Evolutionary conservation across 1,140 invertebrate genomes (phyloP).

Genomic region (Drosophila ohnishii): DNA sequence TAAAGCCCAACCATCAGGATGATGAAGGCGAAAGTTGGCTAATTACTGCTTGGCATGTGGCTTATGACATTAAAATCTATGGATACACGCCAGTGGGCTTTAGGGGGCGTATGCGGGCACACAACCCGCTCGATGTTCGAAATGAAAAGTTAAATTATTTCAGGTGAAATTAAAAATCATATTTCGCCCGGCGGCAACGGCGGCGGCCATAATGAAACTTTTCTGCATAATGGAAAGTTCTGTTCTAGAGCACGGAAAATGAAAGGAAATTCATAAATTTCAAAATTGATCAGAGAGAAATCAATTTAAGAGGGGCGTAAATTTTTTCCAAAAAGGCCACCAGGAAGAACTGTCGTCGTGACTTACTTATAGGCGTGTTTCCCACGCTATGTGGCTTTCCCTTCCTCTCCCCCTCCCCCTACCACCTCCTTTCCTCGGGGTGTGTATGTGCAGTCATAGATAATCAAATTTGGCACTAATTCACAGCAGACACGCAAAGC

Average conservation of each 20-base stretch:
- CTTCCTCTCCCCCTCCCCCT: background rate
- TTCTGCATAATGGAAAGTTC: conserved; percentile 2
- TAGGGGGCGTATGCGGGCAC: conserved; percentile 20
- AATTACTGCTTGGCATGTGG: conserved; percentile 75
- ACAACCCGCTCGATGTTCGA: conserved; percentile 31
- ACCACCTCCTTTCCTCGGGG: background rate
- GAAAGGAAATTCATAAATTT: conserved; percentile 63
- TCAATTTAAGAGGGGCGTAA: conserved; percentile 64
- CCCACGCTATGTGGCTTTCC: conserved; percentile 40
- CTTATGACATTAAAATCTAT: conserved; percentile 67
- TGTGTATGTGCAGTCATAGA: conserved; percentile 70
- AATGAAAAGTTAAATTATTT: conserved; percentile 43
- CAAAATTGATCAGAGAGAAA: conserved; percentile 64
- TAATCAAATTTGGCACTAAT: conserved; percentile 82
- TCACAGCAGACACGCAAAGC: conserved; percentile 80
- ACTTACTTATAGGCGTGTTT: conserved; percentile 71
- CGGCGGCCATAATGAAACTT: background rate
- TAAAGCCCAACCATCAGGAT: conserved; percentile 38
- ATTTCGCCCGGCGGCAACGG: background rate
- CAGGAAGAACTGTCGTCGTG: conserved; percentile 45
- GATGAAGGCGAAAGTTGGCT: conserved; percentile 42
- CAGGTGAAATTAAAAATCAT: conserved; percentile 39
- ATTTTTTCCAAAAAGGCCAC: conserved; percentile 28
- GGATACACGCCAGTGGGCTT: conserved; percentile 34
- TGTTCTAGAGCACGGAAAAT: conserved; percentile 24